Base-by-base conservation (phyloP, 1,140 invertebrate genomes). In the Drepana arcuata region DNA sequence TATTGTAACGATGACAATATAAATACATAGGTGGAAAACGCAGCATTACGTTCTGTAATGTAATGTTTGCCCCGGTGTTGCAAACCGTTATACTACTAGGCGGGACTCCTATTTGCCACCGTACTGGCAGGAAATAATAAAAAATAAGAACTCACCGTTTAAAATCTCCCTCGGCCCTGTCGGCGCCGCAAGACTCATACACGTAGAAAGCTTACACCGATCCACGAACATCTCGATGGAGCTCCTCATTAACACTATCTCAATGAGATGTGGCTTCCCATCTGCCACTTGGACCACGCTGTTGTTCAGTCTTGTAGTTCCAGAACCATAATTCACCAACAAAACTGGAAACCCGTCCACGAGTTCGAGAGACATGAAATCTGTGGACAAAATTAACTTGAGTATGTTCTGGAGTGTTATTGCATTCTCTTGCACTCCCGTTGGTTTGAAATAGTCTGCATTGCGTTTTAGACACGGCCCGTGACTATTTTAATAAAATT, bases 291-390 rank as follows among this genome's bases (percentile, higher is more conserved):
- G 88, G 2, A 91, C 91, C 26, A 92, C 87, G 16, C 91, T 88
- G 40, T 91, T 88, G 50, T 92, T 88, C 2, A 95, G 71, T 49
- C 85, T 77, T 1, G 88, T 84, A 0, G 91, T 92, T 1, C 95
- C 95, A 0, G 92, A 89, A 2, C 97, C 97, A 80, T 96, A 97
- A 82, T 98, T 92, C 7, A 98, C 87, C 10, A 93, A 88, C 0
- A 99, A 82, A 0, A 93, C 85, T 0, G 95, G 94, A 62, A 88
- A 93, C 7, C 96, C 95, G 36, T 93, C 87, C n/a, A 87, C 79
- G 14, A 99, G 75, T 74, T 98, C 95, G 24, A 99, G 55, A 0
- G 95, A 90, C 77, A 99, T 91, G 66, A 98, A 99, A 86, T 99
- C 97, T 83, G 81, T 72, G 64, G 39, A 60, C 46, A 58, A 65